Evolutionary conservation across 2,797 vertebrate species (phyloP).

Genomic region (Lacerta bilineata): DNA sequence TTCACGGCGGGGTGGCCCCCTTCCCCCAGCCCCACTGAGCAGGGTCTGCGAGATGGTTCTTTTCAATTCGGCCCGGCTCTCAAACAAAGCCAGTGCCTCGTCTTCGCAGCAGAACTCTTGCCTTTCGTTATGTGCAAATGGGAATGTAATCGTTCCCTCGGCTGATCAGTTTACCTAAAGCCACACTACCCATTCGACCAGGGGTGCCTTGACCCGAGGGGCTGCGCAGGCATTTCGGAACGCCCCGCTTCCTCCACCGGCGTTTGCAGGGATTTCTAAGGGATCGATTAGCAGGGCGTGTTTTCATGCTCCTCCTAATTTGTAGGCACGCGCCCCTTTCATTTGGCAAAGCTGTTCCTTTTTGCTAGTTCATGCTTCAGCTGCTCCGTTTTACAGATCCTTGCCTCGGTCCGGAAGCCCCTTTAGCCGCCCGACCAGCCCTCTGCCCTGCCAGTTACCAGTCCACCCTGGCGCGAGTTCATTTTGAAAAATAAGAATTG

Average conservation of each 20-base stretch:
- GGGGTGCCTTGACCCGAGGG: background rate
- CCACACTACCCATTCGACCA: background rate
- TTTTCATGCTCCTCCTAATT: background rate
- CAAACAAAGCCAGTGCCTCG: background rate
- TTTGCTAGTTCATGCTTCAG: background rate
- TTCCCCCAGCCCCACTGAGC: background rate
- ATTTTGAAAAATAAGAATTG: no score
- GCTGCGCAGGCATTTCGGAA: background rate
- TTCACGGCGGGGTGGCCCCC: background rate
- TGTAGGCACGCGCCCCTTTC: background rate
- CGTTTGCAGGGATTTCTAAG: background rate
- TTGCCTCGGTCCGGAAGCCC: background rate
- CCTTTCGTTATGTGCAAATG: background rate
- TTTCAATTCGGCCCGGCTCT: background rate
- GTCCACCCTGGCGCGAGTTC: no score
- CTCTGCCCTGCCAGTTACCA: no score
- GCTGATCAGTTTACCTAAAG: background rate
- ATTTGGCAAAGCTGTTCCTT: background rate
- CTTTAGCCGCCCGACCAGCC: no score
- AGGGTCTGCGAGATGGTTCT: fast-evolving
- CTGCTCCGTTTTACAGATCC: background rate
- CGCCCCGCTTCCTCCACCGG: background rate
- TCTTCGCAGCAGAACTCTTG: background rate
- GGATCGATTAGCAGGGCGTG: background rate
- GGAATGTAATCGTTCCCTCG: background rate